Evolutionary conservation across 1,140 invertebrate species (phyloP).

Genomic region (Pseudomyrmex cubaensis): DNA sequence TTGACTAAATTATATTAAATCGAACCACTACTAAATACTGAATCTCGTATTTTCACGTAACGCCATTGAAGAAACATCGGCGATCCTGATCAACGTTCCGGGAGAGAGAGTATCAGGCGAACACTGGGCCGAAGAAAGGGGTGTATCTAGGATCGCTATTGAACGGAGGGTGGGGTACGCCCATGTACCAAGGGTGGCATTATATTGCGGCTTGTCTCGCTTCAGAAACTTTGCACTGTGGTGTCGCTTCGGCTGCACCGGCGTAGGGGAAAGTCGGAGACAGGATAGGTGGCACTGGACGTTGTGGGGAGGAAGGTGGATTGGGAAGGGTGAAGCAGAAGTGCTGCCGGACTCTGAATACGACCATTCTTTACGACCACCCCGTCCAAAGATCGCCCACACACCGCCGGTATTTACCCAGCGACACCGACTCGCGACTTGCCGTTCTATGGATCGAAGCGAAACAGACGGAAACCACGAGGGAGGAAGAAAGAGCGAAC

Average conservation of each 20-base stretch:
- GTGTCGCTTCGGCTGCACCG: conserved; percentile 68
- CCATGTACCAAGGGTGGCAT: conserved; percentile 75
- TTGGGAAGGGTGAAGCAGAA: conserved; percentile 68
- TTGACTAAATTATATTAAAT: background rate
- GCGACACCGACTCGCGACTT: conserved; percentile 73
- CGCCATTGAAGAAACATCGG: conserved; percentile 16
- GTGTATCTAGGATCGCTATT: conserved; percentile 40
- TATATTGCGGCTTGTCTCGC: conserved; percentile 82
- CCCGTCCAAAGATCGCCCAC: conserved; percentile 78
- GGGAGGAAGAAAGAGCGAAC: conserved; percentile 37
- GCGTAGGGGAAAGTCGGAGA: conserved; percentile 54
- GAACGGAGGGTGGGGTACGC: conserved; percentile 48
- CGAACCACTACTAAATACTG: background rate
- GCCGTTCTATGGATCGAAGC: conserved; percentile 71
- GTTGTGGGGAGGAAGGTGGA: conserved; percentile 52
- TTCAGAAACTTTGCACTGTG: conserved; percentile 82
- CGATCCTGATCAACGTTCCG: conserved; percentile 20
- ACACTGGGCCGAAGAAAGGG: conserved; percentile 52
- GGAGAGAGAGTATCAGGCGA: conserved; percentile 19
- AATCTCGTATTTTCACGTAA: conserved; percentile 10
- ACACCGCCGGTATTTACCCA: conserved; percentile 76
- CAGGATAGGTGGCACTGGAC: conserved; percentile 54
- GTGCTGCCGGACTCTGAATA: conserved; percentile 77
- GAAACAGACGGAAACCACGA: conserved; percentile 66
- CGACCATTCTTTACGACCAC: conserved; percentile 80